Conservation (phyloP, 1,140 invertebrate species). For the Sipha flava region DNA sequence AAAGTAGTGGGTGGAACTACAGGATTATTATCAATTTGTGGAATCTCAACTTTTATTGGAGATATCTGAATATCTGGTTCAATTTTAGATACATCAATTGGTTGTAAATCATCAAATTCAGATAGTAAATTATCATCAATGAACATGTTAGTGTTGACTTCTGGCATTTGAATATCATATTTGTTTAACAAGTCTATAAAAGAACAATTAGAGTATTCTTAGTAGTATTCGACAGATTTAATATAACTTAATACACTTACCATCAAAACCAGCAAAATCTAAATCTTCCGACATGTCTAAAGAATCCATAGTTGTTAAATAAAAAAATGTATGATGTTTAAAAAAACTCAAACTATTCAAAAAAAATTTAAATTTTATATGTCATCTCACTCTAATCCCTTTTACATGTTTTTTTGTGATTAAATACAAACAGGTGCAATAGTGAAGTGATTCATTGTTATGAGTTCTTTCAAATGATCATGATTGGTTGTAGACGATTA, state of each 20-base stretch:
- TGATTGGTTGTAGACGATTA: too few species aligned
- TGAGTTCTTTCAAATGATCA: too few species aligned
- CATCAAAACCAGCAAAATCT: neutral
- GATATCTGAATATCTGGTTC: neutral
- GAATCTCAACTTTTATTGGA: neutral
- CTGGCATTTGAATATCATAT: constrained; percentile 3
- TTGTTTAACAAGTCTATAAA: constrained; percentile 2
- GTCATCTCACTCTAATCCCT: too few species aligned
- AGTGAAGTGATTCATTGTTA: too few species aligned
- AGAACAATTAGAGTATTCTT: too few species aligned
- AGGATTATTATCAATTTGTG: neutral
- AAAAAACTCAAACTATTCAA: too few species aligned
- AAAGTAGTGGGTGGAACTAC: neutral
- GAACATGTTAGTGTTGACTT: constrained; percentile 13
- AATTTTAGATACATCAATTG: neutral
- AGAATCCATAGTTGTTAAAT: neutral
- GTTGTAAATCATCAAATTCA: constrained; percentile 12
- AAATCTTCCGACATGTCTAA: neutral
- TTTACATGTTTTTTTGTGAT: too few species aligned
- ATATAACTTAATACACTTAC: neutral
- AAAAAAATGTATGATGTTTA: too few species aligned
- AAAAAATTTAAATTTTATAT: too few species aligned
- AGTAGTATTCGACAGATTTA: neutral
- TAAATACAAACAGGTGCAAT: too few species aligned
- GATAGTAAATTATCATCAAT: neutral